Base-by-base conservation (phyloP, 1,140 invertebrate genomes). In the Cotesia chilonis region DNA sequence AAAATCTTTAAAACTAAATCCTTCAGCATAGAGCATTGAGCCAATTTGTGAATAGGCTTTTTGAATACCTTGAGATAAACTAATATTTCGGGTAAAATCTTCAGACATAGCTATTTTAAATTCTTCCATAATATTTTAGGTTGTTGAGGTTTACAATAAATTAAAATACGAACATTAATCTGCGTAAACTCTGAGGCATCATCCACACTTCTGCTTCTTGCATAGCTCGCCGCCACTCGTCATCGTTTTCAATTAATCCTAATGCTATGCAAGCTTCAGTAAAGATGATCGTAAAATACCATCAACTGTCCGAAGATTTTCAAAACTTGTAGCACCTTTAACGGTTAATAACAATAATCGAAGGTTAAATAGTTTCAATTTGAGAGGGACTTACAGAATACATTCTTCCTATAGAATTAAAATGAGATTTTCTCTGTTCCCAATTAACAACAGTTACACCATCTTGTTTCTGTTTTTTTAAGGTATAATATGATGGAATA, bases 161-260 rank as follows among this genome's bases (percentile, higher is more conserved):
- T 47, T 35, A 74, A 59, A 41, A 74, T 55, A 17, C 72, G 66
- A 7, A 66, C 68, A 20, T 70, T 47, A 70, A 65, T 66, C 68
- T 70, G 1, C 67, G 72, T 12, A 70, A 47, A n/a, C 47, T 59
- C 3, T 41, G 35, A 37, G 68, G 72, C 72, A 70, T 74, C 72
- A 74, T 74, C 68, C 67, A 70, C 2, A 70, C 61, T 47, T 63
- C 61, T 4, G 61, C 67, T 70, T 70, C 68, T 17, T 73, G 57
- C 55, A 73, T 69, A n/a, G 72, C 67, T 55, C 66, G 4, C 54
- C 41, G 17, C 72, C 59, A 73, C 55, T 73, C 72, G n/a, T 68
- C 66, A 20, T 73, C 72, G 64, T 73, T 67, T 52, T 68, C 72
- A 12, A 73, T 69, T 54, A 73, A 63, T 17, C 72, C 72, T 54